phyloP scores from a whole-genome alignment of 2,888 invertebrate species.

The Diarsia brunnea region DNA sequence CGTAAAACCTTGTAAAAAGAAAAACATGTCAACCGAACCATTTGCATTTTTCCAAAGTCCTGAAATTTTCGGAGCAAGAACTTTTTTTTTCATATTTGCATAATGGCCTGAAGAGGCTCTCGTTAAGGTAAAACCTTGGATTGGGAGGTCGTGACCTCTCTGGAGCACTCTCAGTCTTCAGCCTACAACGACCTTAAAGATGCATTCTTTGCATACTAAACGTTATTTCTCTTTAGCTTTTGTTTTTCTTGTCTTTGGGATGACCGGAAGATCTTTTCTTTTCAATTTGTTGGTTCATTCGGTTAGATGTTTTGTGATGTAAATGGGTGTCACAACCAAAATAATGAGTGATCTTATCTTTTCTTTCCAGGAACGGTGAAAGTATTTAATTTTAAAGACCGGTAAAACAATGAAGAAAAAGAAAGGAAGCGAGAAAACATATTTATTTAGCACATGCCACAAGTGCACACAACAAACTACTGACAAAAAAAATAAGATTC shows the following conservation, averaged over 20 bases:
- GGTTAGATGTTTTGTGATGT: background rate
- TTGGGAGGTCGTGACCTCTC: slow-evolving; percentile 36
- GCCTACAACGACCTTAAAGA: slow-evolving; percentile 38
- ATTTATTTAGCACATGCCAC: no score
- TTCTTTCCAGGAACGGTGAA: no score
- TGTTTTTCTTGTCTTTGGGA: background rate
- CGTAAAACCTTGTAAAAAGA: background rate
- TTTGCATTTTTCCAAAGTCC: slow-evolving; percentile 2
- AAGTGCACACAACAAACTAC: no score
- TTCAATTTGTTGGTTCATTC: background rate
- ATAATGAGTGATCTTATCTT: background rate
- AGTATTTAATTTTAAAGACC: no score
- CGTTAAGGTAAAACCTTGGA: slow-evolving; percentile 49
- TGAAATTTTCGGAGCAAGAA: background rate
- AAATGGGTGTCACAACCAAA: background rate
- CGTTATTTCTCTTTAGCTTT: slow-evolving; percentile 9
- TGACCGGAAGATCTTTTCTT: background rate
- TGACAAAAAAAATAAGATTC: no score
- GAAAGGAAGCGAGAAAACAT: no score
- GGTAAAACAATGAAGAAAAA: no score
- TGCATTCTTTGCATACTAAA: slow-evolving; percentile 56
- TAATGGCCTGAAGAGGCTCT: slow-evolving; percentile 46
- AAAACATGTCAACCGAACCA: slow-evolving; percentile 3
- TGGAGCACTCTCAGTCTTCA: slow-evolving; percentile 25
- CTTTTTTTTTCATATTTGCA: slow-evolving; percentile 36